Conservation (phyloP, 2,888 invertebrate genomes). For the Megalurothrips usitatus region DNA sequence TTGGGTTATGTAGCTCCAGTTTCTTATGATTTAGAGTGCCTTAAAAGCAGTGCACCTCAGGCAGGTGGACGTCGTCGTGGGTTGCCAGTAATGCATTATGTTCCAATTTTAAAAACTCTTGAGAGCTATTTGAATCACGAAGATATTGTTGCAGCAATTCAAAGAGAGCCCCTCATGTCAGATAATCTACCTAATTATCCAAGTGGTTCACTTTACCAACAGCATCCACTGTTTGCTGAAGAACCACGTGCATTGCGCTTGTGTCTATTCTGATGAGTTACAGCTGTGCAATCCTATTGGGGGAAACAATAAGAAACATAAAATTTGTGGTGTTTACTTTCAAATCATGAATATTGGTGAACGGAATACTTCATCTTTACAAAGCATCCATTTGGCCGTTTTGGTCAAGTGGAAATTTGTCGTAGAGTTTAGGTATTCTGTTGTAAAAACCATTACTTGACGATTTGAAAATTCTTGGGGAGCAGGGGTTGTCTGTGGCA, state of each 20-base stretch:
- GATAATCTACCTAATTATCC: no score
- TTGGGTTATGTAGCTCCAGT: not conserved
- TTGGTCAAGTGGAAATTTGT: not conserved
- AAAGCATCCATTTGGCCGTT: not conserved
- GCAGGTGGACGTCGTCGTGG: not conserved
- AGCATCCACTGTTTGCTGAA: not conserved
- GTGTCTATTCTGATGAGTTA: not conserved
- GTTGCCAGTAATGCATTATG: not conserved
- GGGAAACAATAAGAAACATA: not conserved
- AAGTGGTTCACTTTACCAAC: not conserved
- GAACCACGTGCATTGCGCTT: not conserved
- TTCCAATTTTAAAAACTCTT: not conserved
- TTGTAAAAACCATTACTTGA: not conserved
- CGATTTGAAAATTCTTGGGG: not conserved
- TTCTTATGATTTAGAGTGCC: not conserved
- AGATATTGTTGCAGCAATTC: not conserved
- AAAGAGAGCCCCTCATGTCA: no score
- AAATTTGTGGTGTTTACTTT: not conserved
- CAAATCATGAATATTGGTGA: not conserved
- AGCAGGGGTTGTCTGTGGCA: not conserved
- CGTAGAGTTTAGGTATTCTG: not conserved
- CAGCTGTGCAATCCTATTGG: not conserved
- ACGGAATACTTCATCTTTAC: not conserved
- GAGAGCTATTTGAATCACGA: not conserved
- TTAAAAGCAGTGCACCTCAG: no score